These are phyloP conservation scores for Stichopus horrens DNA, from an alignment of 53 echinoderm and acorn worm species.

Conservation along the genomic window DNA sequence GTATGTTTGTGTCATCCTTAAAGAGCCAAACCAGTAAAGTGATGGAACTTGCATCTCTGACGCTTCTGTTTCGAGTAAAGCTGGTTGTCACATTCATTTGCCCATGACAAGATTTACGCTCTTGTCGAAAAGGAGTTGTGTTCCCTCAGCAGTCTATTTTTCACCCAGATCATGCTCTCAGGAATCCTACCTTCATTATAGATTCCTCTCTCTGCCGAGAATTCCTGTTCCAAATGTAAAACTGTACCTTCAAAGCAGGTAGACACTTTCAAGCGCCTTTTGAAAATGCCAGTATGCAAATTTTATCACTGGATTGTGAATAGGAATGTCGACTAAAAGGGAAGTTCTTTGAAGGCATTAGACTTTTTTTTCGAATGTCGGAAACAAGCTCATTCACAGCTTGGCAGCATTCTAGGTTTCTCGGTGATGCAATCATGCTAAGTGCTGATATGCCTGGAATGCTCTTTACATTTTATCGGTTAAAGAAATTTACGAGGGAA, in stretches of 20 bases:
- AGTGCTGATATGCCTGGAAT: constrained; percentile 18
- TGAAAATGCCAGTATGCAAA: background rate
- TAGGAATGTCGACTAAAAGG: background rate
- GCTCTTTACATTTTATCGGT: constrained; percentile 8
- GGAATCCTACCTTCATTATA: background rate
- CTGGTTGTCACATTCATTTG: too few relatives aligned
- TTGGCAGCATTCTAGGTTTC: background rate
- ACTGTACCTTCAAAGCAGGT: background rate
- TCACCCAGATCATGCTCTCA: too few relatives aligned
- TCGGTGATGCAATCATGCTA: constrained; percentile 26
- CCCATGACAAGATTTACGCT: too few relatives aligned
- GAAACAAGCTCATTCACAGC: constrained; percentile 18
- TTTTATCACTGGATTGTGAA: background rate
- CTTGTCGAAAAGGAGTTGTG: too few relatives aligned
- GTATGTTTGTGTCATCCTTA: too few relatives aligned
- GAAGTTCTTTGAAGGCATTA: background rate
- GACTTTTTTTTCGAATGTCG: background rate
- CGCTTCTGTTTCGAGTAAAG: too few relatives aligned
- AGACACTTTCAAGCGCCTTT: background rate
- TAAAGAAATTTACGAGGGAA: background rate
- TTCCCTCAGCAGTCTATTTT: too few relatives aligned
- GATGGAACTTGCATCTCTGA: too few relatives aligned
- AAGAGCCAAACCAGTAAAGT: too few relatives aligned
- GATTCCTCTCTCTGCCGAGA: background rate
- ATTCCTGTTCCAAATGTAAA: background rate